Conservation (phyloP, 2,888 invertebrate genomes). For the Ophioninae sp. region DNA sequence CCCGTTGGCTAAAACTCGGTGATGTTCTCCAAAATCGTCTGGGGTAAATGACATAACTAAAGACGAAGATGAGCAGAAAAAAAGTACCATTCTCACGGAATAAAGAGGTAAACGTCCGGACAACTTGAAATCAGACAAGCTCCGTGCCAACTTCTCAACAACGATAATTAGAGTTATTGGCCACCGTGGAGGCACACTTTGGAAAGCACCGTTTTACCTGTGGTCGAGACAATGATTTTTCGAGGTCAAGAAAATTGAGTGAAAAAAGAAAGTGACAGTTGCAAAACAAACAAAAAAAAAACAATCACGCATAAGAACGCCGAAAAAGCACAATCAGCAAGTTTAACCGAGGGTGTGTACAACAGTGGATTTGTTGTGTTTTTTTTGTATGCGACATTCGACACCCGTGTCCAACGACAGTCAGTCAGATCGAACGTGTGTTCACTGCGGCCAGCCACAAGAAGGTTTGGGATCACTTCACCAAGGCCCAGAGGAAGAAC, state of each 20-base stretch:
- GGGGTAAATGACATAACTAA: conserved; percentile 47
- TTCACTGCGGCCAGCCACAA: conserved; percentile 97
- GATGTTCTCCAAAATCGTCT: conserved; percentile 55
- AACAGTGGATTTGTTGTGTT: conserved; percentile 81
- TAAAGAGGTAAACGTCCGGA: conserved; percentile 53
- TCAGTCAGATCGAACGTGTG: conserved; percentile 99
- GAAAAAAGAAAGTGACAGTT: conserved; percentile 38
- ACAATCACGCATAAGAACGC: conserved; percentile 23
- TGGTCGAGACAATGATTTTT: conserved; percentile 31
- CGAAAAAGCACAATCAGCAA: conserved; percentile 67
- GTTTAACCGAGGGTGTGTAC: conserved; percentile 76
- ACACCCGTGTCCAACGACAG: conserved; percentile 84
- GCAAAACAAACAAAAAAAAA: conserved; percentile 23
- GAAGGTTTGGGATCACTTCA: conserved; percentile 99
- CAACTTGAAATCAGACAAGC: conserved; percentile 43
- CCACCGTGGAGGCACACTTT: conserved; percentile 49
- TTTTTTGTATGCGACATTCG: conserved; percentile 80
- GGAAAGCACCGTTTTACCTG: conserved; percentile 25
- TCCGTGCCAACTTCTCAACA: conserved; percentile 25
- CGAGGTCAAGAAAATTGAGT: conserved; percentile 36
- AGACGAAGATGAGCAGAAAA: conserved; percentile 34
- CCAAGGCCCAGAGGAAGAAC: conserved; percentile 99
- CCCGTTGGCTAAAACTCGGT: neutral
- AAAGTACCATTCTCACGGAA: conserved; percentile 43
- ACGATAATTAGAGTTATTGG: conserved; percentile 46